Evolutionary conservation across 1,140 invertebrate genomes (phyloP), one percentile per base, ranked within the genome.

Genomic region (Apis dorsata): DNA sequence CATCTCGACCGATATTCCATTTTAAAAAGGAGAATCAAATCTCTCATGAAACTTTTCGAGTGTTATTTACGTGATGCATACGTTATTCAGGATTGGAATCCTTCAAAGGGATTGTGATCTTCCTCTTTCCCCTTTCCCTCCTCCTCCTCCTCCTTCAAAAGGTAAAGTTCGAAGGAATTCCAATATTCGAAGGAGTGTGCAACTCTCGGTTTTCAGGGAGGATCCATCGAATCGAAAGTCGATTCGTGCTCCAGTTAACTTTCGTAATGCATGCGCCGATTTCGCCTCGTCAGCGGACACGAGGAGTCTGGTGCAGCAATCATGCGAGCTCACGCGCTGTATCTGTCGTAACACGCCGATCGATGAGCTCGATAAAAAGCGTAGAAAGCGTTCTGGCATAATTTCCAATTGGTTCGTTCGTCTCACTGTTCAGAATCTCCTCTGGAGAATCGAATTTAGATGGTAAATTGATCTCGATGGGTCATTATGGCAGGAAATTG

Each of bases 201-300:
- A 53, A 81, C 80, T 82, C 80, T 82, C 80, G 74, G 80, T 82
- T 82, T 82, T 51, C 80, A 77, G 74, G 12, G 65, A 81, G 28
- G 28, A 44, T 44, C 62, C 77, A 59, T 24, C 83, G 84, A 90
- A 90, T 90, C 86, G 88, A 90, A 90, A 90, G 88, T 89, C 85
- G 73, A 89, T 87, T 83, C 86, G 84, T 88, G 88, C 88, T 90
- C 89, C 81, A 90, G 88, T 90, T 89, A 88, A 88, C 88, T 90
- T 86, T 89, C 88, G 88, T 85, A 86, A 90, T 85, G 79, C 81
- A 51, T 83, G 49, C 83, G 69, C 71, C 86, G 84, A 88, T 89
- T 88, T 86, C 85, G 85, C 84, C 68, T 77, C 66, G 88, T 79
- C 71, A 76, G 78, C 86, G 13, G 34, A 21, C 34, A 13, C 62